A percentile compares a stretch with the other conserved stretches of the same genome.
These are phyloP conservation scores for Torymus texanus DNA, from an alignment of 2,888 invertebrate species.

Conservation along the genomic window DNA sequence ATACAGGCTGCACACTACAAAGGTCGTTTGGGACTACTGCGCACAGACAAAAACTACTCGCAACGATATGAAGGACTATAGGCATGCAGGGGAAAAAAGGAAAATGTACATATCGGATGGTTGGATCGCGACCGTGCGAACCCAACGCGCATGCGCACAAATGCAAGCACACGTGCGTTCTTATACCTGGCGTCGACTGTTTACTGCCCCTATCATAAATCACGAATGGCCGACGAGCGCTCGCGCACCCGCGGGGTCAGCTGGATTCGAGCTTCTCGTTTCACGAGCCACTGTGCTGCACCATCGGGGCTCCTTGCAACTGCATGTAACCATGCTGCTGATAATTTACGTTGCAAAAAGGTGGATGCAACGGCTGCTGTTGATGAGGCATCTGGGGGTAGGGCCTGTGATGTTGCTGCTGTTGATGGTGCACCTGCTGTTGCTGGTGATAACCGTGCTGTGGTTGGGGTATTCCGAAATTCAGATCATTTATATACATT, in stretches of 20 bases:
- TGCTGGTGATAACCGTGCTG: no score
- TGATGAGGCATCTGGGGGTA: no score
- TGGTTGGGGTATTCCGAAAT: no score
- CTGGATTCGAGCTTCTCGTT: conserved; percentile 64
- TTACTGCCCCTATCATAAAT: conserved; percentile 65
- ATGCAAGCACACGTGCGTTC: background rate
- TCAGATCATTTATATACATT: no score
- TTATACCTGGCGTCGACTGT: conserved; percentile 68
- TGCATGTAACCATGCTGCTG: conserved; percentile 52
- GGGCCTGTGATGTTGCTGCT: no score
- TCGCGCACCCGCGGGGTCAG: conserved; percentile 63
- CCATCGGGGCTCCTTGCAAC: conserved; percentile 62
- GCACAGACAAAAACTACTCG: conserved; percentile 19
- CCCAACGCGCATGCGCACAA: no score
- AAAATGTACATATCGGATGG: background rate
- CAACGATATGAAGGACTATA: conserved; percentile 56
- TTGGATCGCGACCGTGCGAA: no score
- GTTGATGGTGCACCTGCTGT: no score
- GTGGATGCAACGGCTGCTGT: no score
- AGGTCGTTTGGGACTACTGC: background rate
- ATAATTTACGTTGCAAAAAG: no score
- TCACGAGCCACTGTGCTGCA: conserved; percentile 65
- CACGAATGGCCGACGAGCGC: conserved; percentile 60
- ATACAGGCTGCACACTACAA: conserved; percentile 21
- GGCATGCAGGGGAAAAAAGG: background rate